These are phyloP conservation scores for Hydrophis major DNA, from an alignment of 2,797 vertebrate species.

Conservation along the genomic window DNA sequence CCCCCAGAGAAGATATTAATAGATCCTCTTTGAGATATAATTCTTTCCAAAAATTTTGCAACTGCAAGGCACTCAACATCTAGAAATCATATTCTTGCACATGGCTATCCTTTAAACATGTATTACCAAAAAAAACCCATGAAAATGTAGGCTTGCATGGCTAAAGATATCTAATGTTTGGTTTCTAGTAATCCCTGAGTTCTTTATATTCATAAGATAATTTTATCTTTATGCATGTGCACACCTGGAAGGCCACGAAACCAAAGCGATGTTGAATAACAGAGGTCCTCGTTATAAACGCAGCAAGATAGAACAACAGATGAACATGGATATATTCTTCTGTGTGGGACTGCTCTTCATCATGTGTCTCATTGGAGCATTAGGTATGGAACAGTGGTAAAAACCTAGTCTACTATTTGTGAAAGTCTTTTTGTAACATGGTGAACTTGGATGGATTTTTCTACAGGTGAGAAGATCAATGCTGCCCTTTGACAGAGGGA, in stretches of 20 bases:
- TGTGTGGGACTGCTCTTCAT: constrained; percentile 85
- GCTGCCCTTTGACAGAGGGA: not conserved
- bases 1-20: not conserved
- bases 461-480: not conserved
- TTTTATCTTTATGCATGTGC: constrained; percentile 14
- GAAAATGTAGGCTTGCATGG: not conserved
- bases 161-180: not conserved
- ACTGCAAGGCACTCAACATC: too few relatives aligned
- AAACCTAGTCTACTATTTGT: not conserved
- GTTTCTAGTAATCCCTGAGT: not conserved
- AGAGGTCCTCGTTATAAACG: constrained; percentile 86
- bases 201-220: not conserved
- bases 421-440: not conserved
- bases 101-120: not conserved
- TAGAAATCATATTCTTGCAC: not conserved
- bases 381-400: constrained; percentile 75
- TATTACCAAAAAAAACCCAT: not conserved
- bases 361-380: constrained; percentile 89
- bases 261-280: constrained; percentile 95
- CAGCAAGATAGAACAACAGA: constrained; percentile 87
- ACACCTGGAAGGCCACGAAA: constrained; percentile 83
- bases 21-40: not conserved
- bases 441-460: not conserved
- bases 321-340: constrained; percentile 85
- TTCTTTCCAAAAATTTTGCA: not conserved